phyloP scores from a whole-genome alignment of 2,888 invertebrate genomes.

The Capitulum mitella region DNA sequence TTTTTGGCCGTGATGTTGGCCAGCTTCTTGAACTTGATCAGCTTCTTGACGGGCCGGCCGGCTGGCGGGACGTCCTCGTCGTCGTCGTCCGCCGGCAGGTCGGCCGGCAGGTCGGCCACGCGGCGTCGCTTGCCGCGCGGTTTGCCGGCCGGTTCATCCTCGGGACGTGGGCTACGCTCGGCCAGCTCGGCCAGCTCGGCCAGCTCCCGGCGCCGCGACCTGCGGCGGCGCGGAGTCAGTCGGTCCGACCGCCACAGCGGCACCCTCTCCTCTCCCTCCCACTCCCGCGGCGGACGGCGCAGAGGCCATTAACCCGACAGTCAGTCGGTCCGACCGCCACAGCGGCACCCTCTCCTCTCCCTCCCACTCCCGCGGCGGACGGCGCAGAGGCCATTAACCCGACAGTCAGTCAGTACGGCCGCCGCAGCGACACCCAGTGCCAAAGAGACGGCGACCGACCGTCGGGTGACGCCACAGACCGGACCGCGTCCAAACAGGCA shows the following conservation, averaged over 20 bases:
- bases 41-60: slow-evolving; percentile 71
- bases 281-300: too few species aligned
- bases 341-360: too few species aligned
- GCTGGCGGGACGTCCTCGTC: slow-evolving; percentile 42
- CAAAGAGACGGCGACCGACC: too few species aligned
- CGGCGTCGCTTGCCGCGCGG: slow-evolving; percentile 80
- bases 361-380: too few species aligned
- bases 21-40: slow-evolving; percentile 56
- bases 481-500: too few species aligned
- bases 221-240: slow-evolving; percentile 95
- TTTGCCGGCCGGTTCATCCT: slow-evolving; percentile 51
- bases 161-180: too few species aligned
- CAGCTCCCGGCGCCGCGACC: slow-evolving; percentile 70
- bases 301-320: too few species aligned
- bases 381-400: too few species aligned
- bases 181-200: slow-evolving; percentile 39
- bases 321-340: too few species aligned
- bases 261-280: slow-evolving; percentile 75
- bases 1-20: slow-evolving; percentile 41
- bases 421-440: too few species aligned
- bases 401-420: too few species aligned
- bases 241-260: slow-evolving; percentile 95
- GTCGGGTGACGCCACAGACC: too few species aligned
- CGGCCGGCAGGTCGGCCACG: slow-evolving; percentile 87
- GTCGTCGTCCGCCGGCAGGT: slow-evolving; percentile 48